phyloP scores from a whole-genome alignment of 2,797 vertebrate species.

The Rhinatrema bivittatum region DNA sequence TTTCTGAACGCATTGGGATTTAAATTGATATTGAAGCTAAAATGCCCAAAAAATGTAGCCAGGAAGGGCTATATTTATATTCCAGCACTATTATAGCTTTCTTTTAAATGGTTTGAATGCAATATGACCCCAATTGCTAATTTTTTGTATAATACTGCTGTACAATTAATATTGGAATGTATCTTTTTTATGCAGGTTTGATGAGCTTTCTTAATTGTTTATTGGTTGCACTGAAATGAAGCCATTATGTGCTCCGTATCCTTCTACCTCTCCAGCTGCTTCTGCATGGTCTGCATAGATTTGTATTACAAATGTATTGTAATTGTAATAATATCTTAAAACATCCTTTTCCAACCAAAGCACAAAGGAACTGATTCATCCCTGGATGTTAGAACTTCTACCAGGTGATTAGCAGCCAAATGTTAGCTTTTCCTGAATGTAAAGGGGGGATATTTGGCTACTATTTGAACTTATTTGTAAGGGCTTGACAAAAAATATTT shows the following conservation, averaged over 20 bases:
- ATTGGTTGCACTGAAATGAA: background rate
- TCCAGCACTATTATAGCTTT: conserved; percentile 28
- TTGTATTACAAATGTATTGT: conserved; percentile 12
- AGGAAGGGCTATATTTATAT: conserved; percentile 22
- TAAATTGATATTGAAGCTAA: conserved; percentile 32
- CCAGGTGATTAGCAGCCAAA: no score
- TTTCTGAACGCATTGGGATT: conserved; percentile 20
- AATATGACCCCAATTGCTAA: conserved; percentile 13
- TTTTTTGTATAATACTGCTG: conserved; percentile 21
- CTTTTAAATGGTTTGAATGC: conserved; percentile 13
- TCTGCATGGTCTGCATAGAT: background rate
- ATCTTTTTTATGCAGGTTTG: conserved; percentile 20
- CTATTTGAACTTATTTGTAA: no score
- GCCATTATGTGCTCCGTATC: background rate
- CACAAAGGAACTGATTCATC: no score
- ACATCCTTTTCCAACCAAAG: no score
- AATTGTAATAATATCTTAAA: background rate
- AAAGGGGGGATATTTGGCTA: no score
- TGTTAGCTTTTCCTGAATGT: no score
- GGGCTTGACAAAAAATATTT: no score
- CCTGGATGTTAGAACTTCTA: no score
- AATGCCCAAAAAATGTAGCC: conserved; percentile 27
- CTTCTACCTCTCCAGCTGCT: background rate
- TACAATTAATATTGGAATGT: conserved; percentile 18
- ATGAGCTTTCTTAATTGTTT: background rate